Base-by-base conservation (phyloP, 1,140 invertebrate genomes). In the Tetranychus cinnabarinus region DNA sequence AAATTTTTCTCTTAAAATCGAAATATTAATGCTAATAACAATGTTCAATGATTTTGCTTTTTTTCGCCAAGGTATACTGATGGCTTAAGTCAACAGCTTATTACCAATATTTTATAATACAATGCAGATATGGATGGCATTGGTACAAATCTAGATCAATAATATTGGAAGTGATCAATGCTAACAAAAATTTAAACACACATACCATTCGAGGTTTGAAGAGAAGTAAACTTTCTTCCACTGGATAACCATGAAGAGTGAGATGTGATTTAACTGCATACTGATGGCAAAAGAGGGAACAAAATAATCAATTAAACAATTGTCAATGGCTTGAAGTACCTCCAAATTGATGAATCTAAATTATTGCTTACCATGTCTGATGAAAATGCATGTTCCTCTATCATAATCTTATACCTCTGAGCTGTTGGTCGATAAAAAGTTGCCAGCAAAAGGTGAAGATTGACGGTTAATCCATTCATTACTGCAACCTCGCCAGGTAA, bases 201-300 rank as follows among this genome's bases (percentile, higher is more conserved):
- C 64, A 67, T 69, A 77, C 76, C 68, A 76, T 65, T 67, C 77
- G 67, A 58, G 78, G 77, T 59, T 72, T 65, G 0, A 81, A 42
- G 52, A 70, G 69, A 7, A 81, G 62, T 65, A 81, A 68, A 42
- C 69, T 70, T 8, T 71, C 68, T 15, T 71, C 68, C 7, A 77
- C 75, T 65, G 78, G 69, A 58, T 72, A 75, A 3, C 78, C 78
- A 67, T 76, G 74, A 1, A 77, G 67, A 62, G 68, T 65, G 42
- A 79, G 71, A 64, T 81, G 79, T 42, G 78, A 80, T 67, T 76
- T 74, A 63, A 79, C 71, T 2, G 77, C 76, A 70, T 80, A 81
- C 77, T 78, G 66, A n/a, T 70, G 68, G 47, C 23, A 23, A 23
- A 23, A 23, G 23, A 23, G 23, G 23, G 23, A 23, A 23, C 23